A percentile compares a stretch with the other conserved stretches of the same genome.
phyloP scores from a whole-genome alignment of 2,888 invertebrate genomes.

The Drosophila prostipennis region DNA sequence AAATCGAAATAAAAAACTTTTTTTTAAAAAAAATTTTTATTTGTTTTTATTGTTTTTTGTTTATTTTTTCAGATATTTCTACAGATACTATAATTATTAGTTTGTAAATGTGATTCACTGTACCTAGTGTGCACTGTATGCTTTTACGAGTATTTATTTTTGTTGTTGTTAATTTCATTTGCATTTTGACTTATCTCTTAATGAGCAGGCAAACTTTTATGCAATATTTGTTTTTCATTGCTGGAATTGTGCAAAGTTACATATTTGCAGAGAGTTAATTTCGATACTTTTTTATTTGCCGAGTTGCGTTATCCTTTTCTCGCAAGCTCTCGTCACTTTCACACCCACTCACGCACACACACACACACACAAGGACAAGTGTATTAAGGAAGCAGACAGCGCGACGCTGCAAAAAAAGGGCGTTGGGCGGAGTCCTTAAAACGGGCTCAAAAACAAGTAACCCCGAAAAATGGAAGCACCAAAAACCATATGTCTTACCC shows the following conservation, averaged over 20 bases:
- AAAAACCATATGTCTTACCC: slow-evolving; percentile 24
- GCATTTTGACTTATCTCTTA: slow-evolving; percentile 17
- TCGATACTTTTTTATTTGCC: slow-evolving; percentile 8
- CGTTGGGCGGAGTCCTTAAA: slow-evolving; percentile 64
- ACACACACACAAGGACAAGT: slow-evolving; percentile 29
- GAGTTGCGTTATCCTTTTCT: slow-evolving; percentile 60
- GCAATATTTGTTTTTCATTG: slow-evolving; percentile 20
- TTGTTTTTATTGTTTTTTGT: too few relatives aligned
- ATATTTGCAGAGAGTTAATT: slow-evolving; percentile 10
- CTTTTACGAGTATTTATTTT: background rate
- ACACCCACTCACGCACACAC: slow-evolving; percentile 50
- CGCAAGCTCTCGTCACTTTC: slow-evolving; percentile 66
- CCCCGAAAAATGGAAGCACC: slow-evolving; percentile 14
- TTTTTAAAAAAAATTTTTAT: too few relatives aligned
- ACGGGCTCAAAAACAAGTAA: slow-evolving; percentile 13
- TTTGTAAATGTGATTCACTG: too few relatives aligned
- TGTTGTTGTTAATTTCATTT: slow-evolving; percentile 9
- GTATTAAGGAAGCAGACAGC: slow-evolving; percentile 61
- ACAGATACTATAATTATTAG: too few relatives aligned
- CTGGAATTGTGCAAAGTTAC: slow-evolving; percentile 7
- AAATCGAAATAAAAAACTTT: too few relatives aligned
- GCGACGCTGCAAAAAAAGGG: slow-evolving; percentile 68
- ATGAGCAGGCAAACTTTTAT: slow-evolving; percentile 28
- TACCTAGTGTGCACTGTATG: background rate
- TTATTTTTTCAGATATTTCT: too few relatives aligned